Evolutionary conservation across 2,113 vertebrate species (phyloP).

Genomic region (Xenopus tropicalis): DNA sequence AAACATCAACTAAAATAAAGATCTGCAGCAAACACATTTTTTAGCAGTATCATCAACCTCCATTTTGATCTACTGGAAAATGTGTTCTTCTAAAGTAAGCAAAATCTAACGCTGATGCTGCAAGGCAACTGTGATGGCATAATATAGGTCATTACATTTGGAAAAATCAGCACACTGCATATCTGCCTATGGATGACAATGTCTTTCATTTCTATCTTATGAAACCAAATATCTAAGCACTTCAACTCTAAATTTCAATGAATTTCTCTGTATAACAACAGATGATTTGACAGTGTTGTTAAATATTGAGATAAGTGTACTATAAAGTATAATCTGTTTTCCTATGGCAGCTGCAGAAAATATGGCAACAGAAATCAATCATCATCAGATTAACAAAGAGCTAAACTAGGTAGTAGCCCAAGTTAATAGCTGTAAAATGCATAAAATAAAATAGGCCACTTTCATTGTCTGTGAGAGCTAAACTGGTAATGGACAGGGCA

Average conservation of each 20-base stretch:
- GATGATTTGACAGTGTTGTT: neutral
- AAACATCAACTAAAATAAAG: too few species aligned
- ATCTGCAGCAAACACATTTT: too few species aligned
- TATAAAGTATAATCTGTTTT: neutral
- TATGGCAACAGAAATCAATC: neutral
- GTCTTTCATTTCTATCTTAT: conserved; percentile 1
- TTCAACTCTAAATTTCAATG: conserved; percentile 10
- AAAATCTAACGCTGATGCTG: neutral
- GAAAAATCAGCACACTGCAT: neutral
- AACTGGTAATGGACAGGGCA: too few species aligned
- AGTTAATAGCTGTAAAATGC: too few species aligned
- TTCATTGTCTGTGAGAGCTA: too few species aligned
- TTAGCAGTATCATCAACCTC: too few species aligned
- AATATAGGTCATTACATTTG: neutral
- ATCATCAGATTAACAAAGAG: neutral
- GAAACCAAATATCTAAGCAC: conserved; percentile 11
- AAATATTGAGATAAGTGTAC: neutral
- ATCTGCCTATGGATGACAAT: neutral
- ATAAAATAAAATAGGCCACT: too few species aligned
- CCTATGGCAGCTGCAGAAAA: neutral
- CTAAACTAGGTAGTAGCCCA: neutral
- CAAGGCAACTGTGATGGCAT: neutral
- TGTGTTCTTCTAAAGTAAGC: neutral
- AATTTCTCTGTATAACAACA: neutral
- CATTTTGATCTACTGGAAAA: too few species aligned